Conservation (phyloP, 2,797 vertebrate genomes). For the Phalloptychus januarius region DNA sequence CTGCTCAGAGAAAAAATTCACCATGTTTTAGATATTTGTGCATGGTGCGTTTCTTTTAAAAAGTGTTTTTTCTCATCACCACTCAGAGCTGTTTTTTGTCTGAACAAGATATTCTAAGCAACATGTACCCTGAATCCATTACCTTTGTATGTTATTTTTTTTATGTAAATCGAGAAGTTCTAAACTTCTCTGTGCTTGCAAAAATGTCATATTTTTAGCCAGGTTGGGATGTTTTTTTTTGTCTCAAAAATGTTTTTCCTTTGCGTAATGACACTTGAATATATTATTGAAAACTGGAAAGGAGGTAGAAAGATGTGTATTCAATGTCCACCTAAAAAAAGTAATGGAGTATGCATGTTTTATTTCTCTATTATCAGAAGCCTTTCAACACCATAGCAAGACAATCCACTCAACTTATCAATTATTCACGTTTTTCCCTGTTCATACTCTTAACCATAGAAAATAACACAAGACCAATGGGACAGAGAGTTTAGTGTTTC, state of each 20-base stretch:
- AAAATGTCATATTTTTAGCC: neutral
- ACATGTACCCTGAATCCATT: neutral
- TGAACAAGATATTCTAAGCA: neutral
- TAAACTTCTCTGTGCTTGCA: neutral
- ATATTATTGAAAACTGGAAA: neutral
- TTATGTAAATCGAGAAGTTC: neutral
- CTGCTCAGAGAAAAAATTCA: neutral
- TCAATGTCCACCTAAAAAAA: neutral
- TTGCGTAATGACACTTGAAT: neutral
- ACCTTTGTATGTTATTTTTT: neutral
- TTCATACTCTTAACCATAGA: constrained; percentile 15
- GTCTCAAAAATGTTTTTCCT: neutral
- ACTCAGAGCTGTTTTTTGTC: neutral
- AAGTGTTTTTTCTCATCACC: neutral
- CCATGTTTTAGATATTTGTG: neutral
- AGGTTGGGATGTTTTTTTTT: neutral
- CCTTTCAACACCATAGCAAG: constrained; percentile 30
- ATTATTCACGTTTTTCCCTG: constrained; percentile 39
- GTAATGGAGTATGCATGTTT: constrained; percentile 6
- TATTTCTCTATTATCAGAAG: constrained; percentile 5
- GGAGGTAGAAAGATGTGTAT: neutral
- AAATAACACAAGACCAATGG: constrained; percentile 28
- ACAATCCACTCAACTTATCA: constrained; percentile 44
- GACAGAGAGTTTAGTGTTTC: neutral
- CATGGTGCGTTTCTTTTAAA: neutral